Percentiles rank a stretch among this genome's conserved stretches.
These are phyloP conservation scores for Penaeus vannamei DNA, from an alignment of 1,140 invertebrate species.

Conservation along the genomic window DNA sequence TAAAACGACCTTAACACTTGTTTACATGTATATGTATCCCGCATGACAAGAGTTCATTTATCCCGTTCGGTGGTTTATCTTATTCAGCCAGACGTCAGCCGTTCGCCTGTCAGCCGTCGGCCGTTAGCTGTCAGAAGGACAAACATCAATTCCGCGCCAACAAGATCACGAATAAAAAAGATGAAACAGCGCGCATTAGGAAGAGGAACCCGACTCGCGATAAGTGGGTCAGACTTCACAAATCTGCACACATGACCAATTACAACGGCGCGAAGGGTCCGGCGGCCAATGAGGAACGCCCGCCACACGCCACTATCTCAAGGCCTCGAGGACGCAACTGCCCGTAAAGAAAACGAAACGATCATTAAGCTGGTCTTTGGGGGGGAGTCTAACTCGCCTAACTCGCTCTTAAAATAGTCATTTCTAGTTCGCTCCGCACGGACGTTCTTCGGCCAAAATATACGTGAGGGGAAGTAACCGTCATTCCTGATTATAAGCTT, in stretches of 20 bases:
- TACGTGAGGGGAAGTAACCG: too few relatives aligned
- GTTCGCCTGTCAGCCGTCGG: background rate
- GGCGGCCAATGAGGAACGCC: conserved; percentile 25
- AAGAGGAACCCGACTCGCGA: conserved; percentile 31
- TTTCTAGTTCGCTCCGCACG: too few relatives aligned
- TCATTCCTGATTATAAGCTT: too few relatives aligned
- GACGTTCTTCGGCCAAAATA: too few relatives aligned
- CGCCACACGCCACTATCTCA: conserved; percentile 25
- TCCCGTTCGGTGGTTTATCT: too few relatives aligned
- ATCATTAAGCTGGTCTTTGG: conserved; percentile 8
- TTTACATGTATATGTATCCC: too few relatives aligned
- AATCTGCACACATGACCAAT: conserved; percentile 51
- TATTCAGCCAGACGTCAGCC: background rate
- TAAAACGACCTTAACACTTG: too few relatives aligned
- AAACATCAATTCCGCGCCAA: conserved; percentile 23
- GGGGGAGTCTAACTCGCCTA: background rate
- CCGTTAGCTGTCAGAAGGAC: background rate
- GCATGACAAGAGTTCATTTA: too few relatives aligned
- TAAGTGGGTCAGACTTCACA: conserved; percentile 47
- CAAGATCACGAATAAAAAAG: conserved; percentile 35
- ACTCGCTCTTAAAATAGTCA: too few relatives aligned
- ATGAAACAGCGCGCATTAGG: conserved; percentile 40
- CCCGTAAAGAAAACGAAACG: conserved; percentile 36
- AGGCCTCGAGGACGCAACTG: conserved; percentile 20
- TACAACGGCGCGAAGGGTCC: background rate